Conservation (phyloP, 2,888 invertebrate genomes). For the Gandaritis pyraliata region DNA sequence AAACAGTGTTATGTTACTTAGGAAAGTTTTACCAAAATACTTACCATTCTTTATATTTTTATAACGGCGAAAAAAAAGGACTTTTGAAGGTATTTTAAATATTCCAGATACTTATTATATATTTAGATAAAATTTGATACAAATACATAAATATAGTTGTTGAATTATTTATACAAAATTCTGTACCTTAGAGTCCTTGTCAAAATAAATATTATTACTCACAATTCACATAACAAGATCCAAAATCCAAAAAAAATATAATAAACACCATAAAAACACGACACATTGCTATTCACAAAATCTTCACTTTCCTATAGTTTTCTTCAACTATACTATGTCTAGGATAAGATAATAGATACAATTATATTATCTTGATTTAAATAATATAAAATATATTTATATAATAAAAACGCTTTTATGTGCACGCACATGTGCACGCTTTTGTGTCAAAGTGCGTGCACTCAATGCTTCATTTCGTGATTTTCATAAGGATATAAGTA, state of each 20-base stretch:
- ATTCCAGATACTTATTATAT: too few species aligned
- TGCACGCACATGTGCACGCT: constrained; percentile 50
- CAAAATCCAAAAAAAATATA: constrained; percentile 54
- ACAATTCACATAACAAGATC: constrained; percentile 73
- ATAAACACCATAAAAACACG: constrained; percentile 49
- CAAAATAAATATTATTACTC: constrained; percentile 49
- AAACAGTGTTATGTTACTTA: too few species aligned
- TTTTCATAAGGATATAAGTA: constrained; percentile 77
- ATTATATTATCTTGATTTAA: not conserved
- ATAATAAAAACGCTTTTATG: constrained; percentile 25
- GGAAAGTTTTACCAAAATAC: too few species aligned
- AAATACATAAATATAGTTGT: too few species aligned
- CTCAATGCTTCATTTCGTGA: constrained; percentile 62
- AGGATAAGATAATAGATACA: constrained; percentile 46
- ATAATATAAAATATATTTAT: constrained; percentile 37
- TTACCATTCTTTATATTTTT: too few species aligned
- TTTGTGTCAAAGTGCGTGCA: constrained; percentile 61
- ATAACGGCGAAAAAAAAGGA: too few species aligned
- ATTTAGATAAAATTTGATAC: too few species aligned
- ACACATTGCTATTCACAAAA: constrained; percentile 60
- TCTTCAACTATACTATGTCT: constrained; percentile 54
- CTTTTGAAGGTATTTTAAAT: too few species aligned
- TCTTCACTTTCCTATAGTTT: constrained; percentile 36
- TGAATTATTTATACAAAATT: too few species aligned
- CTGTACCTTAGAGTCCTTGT: too few species aligned